phyloP scores from a whole-genome alignment of 1,140 invertebrate species.

The Euborellia annulipes region DNA sequence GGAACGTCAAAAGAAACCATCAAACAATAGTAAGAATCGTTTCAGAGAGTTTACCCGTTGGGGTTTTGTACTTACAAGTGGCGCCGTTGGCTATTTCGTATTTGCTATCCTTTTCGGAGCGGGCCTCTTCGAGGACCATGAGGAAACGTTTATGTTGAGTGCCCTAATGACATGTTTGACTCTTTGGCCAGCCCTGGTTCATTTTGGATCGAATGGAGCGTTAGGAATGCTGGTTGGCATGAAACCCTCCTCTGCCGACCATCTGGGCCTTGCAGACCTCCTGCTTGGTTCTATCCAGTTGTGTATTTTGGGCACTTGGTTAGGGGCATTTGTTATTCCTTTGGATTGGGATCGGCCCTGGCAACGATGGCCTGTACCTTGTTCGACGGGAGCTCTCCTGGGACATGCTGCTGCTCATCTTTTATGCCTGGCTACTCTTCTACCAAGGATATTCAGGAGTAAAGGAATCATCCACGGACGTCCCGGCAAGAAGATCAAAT shows the following conservation, averaged over 20 bases:
- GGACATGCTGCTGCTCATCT: constrained; percentile 30
- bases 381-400: constrained; percentile 47
- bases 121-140: constrained; percentile 40
- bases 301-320: constrained; percentile 66
- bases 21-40: constrained; percentile 16
- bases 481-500: no score
- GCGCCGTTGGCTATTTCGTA: constrained; percentile 36
- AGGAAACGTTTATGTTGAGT: constrained; percentile 57
- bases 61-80: constrained; percentile 14
- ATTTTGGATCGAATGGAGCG: constrained; percentile 38
- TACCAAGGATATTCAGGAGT: background rate
- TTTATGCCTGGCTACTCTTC: background rate
- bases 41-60: constrained; percentile 26
- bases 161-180: constrained; percentile 46
- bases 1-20: constrained; percentile 19
- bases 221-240: constrained; percentile 35
- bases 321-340: constrained; percentile 73
- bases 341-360: constrained; percentile 85
- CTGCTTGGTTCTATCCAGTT: constrained; percentile 4
- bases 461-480: no score
- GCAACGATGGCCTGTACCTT: constrained; percentile 71
- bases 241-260: constrained; percentile 25
- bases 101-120: constrained; percentile 60
- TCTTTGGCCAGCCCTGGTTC: constrained; percentile 42
- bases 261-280: constrained; percentile 21